Evolutionary conservation across 1,140 invertebrate genomes (phyloP).

Genomic region (Macrostomum lignano): DNA sequence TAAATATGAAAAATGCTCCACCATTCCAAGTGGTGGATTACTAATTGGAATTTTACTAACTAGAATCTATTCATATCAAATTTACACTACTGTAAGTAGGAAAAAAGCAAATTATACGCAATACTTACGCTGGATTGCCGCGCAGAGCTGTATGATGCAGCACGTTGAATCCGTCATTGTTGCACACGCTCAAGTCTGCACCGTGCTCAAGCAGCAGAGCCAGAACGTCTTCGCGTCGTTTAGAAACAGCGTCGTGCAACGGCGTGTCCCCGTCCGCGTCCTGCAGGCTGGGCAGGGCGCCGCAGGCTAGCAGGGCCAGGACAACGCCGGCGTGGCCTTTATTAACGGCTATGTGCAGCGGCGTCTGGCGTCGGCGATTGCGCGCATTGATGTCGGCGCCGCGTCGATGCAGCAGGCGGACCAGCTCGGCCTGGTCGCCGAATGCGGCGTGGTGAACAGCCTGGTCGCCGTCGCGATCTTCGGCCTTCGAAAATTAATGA

Average conservation of each 20-base stretch:
- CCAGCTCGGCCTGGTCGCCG: slow-evolving; percentile 33
- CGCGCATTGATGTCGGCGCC: slow-evolving; percentile 70
- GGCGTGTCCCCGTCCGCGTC: slow-evolving; percentile 84
- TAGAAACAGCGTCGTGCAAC: slow-evolving; percentile 76
- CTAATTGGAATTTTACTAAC: too few relatives aligned
- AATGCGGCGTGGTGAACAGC: slow-evolving; percentile 87
- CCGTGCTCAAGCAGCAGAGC: slow-evolving; percentile 54
- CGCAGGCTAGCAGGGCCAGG: slow-evolving; percentile 53
- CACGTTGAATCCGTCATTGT: slow-evolving; percentile 92
- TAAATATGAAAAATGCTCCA: too few relatives aligned
- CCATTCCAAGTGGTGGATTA: too few relatives aligned
- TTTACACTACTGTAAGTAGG: too few relatives aligned
- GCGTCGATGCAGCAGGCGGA: slow-evolving; percentile 21
- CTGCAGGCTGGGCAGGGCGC: slow-evolving; percentile 68
- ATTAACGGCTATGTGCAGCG: slow-evolving; percentile 78
- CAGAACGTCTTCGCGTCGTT: slow-evolving; percentile 81
- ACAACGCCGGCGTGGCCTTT: slow-evolving; percentile 79
- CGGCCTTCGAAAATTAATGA: slow-evolving; percentile 11
- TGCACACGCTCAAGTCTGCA: slow-evolving; percentile 52
- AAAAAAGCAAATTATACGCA: too few relatives aligned
- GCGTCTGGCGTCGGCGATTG: slow-evolving; percentile 78
- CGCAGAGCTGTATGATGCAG: slow-evolving; percentile 78
- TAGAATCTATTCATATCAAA: too few relatives aligned
- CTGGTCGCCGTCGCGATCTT: slow-evolving; percentile 79
- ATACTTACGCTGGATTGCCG: slow-evolving; percentile 72